These are phyloP conservation scores for Drosophila meridionalis DNA, from an alignment of 2,888 invertebrate species.

Conservation along the genomic window DNA sequence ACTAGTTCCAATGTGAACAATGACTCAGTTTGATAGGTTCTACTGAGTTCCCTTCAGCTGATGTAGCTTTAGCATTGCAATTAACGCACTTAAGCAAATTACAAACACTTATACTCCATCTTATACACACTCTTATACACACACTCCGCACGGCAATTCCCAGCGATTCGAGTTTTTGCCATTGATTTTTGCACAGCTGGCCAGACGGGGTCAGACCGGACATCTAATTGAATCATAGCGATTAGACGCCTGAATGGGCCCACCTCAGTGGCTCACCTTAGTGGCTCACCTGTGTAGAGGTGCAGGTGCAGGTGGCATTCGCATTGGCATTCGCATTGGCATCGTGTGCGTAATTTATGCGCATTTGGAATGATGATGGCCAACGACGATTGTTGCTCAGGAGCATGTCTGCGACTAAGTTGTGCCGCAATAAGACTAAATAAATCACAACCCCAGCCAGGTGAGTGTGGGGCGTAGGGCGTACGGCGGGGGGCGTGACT, in stretches of 20 bases:
- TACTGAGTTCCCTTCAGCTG: neutral
- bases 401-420: constrained; percentile 29
- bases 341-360: constrained; percentile 68
- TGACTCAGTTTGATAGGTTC: neutral
- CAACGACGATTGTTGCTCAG: constrained; percentile 52
- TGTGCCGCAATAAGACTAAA: constrained; percentile 30
- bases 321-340: neutral
- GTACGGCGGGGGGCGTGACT: neutral
- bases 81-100: constrained; percentile 6
- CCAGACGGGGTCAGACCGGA: constrained; percentile 7
- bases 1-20: neutral
- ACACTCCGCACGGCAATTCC: neutral
- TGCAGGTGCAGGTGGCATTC: neutral
- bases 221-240: constrained; percentile 59
- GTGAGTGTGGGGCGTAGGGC: neutral
- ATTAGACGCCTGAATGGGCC: constrained; percentile 42
- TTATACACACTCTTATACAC: constrained; percentile 4
- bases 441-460: constrained; percentile 40
- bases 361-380: constrained; percentile 61
- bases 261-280: neutral
- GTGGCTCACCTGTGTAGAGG: neutral
- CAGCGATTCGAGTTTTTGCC: constrained; percentile 4
- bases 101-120: constrained; percentile 1
- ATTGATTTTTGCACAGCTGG: constrained; percentile 46
- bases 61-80: neutral